Conservation (phyloP, 1,140 invertebrate species). For the Listronotus oregonensis region DNA sequence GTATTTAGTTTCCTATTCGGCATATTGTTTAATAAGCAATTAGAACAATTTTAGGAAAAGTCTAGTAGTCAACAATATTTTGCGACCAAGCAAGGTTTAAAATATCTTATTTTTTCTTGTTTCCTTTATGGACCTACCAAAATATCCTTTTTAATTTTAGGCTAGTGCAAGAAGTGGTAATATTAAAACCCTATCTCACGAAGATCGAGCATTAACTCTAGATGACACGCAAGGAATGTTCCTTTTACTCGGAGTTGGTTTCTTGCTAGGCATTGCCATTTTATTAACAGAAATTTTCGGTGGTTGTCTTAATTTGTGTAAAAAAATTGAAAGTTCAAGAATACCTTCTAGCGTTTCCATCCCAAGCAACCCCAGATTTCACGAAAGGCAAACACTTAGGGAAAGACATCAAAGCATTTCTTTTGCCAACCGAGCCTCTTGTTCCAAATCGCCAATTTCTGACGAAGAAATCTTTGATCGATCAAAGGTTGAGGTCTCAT, state of each 20-base stretch:
- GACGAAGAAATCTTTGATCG: no score
- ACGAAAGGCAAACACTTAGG: constrained; percentile 31
- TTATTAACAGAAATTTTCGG: constrained; percentile 67
- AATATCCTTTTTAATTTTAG: constrained; percentile 30
- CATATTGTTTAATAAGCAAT: no score
- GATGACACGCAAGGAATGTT: constrained; percentile 82
- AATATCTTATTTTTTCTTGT: no score
- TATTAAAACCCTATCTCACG: constrained; percentile 54
- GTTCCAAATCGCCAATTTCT: no score
- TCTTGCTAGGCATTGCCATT: constrained; percentile 62
- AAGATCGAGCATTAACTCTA: constrained; percentile 71
- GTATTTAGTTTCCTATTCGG: no score
- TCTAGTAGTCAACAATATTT: no score
- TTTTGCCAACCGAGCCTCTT: not conserved
- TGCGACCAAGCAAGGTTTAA: no score
- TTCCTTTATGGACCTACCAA: no score
- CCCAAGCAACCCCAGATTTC: constrained; percentile 45
- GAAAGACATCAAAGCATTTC: constrained; percentile 6
- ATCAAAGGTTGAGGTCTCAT: no score
- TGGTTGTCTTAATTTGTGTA: constrained; percentile 65
- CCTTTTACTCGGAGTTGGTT: constrained; percentile 69
- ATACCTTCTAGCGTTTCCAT: constrained; percentile 27
- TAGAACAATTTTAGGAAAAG: no score
- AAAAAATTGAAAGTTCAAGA: constrained; percentile 32
- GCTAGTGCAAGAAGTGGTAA: constrained; percentile 42